Evolutionary conservation across 2,113 vertebrate species (phyloP).

Genomic region (Geococcyx californianus): DNA sequence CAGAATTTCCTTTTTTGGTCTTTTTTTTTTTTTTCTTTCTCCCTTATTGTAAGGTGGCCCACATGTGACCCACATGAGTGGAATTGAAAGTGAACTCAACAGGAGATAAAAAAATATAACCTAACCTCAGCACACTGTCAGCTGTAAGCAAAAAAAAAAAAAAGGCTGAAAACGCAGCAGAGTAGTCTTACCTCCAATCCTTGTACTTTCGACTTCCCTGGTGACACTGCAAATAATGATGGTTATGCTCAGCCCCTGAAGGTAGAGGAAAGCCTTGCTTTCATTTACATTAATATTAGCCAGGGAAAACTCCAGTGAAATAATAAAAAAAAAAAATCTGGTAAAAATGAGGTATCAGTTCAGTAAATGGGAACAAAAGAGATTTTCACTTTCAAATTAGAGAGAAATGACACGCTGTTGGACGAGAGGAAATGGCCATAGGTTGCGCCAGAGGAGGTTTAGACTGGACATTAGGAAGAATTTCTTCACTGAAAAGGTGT

Average conservation of each 20-base stretch:
- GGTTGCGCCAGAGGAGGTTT: no score
- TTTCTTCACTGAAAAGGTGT: no score
- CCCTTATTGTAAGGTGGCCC: not conserved
- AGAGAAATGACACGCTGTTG: not conserved
- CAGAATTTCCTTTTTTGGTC: accelerated
- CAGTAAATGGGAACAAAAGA: not conserved
- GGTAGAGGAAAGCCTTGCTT: not conserved
- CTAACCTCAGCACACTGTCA: not conserved
- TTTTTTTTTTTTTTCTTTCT: not conserved
- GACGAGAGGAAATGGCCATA: no score
- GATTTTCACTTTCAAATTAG: not conserved
- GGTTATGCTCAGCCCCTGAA: not conserved
- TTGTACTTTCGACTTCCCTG: not conserved
- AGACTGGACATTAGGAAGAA: no score
- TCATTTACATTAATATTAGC: not conserved
- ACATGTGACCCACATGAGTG: not conserved
- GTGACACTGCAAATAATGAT: slow-evolving; percentile 21
- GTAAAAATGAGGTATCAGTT: not conserved
- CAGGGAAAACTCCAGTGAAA: not conserved
- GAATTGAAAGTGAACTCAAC: not conserved
- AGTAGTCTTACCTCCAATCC: not conserved
- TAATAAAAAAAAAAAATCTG: not conserved
- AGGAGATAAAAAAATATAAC: not conserved
- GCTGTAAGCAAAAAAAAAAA: not conserved
- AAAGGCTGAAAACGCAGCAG: not conserved